Evolutionary conservation across 2,113 vertebrate genomes (phyloP).

Genomic region (Trachemys scripta): DNA sequence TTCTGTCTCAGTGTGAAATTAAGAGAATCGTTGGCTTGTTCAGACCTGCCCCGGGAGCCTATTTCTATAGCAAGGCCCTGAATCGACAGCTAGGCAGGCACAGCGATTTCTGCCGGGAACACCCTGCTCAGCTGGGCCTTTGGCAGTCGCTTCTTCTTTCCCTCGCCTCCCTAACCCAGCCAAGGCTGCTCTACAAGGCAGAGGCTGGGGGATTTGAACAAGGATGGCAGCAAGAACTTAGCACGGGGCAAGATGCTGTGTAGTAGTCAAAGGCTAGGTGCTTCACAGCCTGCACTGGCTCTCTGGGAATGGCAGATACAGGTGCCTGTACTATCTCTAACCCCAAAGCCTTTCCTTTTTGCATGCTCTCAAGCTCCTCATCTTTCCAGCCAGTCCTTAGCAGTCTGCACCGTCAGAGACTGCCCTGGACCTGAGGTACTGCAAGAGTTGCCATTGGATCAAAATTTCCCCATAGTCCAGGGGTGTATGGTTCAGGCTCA

Average conservation of each 20-base stretch:
- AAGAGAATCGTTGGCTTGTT: neutral
- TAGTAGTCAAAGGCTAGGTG: neutral
- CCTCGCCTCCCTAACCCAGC: neutral
- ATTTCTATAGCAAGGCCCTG: neutral
- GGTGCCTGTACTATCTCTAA: neutral
- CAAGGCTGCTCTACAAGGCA: neutral
- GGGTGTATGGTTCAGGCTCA: neutral
- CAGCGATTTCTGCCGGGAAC: neutral
- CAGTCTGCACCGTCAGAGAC: neutral
- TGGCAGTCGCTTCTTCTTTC: neutral
- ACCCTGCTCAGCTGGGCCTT: neutral
- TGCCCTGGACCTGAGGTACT: neutral
- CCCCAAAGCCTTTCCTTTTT: neutral
- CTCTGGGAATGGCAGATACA: neutral
- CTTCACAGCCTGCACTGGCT: neutral
- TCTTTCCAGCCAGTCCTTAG: neutral
- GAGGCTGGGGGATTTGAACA: too few relatives aligned
- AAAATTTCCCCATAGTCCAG: neutral
- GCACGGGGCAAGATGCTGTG: neutral
- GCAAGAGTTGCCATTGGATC: neutral
- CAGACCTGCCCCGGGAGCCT: neutral
- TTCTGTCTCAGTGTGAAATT: neutral
- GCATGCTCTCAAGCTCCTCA: neutral
- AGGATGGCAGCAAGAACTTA: neutral
- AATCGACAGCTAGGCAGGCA: neutral